A percentile compares a stretch with the other conserved stretches of the same genome.
Evolutionary conservation across 2,113 vertebrate genomes (phyloP).

Genomic region (Puma concolor): DNA sequence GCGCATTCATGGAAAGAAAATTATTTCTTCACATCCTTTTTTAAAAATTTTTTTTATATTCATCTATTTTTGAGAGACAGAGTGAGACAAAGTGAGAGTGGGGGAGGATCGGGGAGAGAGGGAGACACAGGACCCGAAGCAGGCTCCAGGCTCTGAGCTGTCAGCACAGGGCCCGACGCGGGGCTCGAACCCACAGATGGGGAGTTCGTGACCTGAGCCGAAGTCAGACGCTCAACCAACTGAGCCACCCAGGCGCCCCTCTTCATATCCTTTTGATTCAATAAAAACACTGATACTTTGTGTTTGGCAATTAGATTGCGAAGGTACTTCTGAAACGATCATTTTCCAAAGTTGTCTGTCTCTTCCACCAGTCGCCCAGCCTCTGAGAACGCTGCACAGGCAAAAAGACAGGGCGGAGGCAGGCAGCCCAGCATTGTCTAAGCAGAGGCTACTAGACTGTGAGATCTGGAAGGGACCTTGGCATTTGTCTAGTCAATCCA

Average conservation of each 20-base stretch:
- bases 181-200: too few relatives aligned
- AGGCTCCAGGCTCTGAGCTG: too few relatives aligned
- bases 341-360: background rate
- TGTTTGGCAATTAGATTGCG: constrained; percentile 17
- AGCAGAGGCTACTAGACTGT: background rate
- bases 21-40: background rate
- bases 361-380: background rate
- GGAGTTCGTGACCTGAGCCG: too few relatives aligned
- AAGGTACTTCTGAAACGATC: constrained; percentile 8
- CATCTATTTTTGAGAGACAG: too few relatives aligned
- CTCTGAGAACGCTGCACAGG: constrained; percentile 25
- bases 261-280: constrained; percentile 46
- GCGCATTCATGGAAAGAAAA: constrained; percentile 42
- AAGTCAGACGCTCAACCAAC: too few relatives aligned
- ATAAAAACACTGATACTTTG: constrained; percentile 40
- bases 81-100: too few relatives aligned
- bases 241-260: background rate
- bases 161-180: too few relatives aligned
- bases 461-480: constrained; percentile 56
- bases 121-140: too few relatives aligned
- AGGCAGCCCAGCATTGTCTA: background rate
- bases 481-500: constrained; percentile 45
- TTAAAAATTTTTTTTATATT: too few relatives aligned
- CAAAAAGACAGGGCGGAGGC: background rate
- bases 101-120: too few relatives aligned